phyloP scores from a whole-genome alignment of 2,113 vertebrate species.

The Proterorhinus semilunaris region DNA sequence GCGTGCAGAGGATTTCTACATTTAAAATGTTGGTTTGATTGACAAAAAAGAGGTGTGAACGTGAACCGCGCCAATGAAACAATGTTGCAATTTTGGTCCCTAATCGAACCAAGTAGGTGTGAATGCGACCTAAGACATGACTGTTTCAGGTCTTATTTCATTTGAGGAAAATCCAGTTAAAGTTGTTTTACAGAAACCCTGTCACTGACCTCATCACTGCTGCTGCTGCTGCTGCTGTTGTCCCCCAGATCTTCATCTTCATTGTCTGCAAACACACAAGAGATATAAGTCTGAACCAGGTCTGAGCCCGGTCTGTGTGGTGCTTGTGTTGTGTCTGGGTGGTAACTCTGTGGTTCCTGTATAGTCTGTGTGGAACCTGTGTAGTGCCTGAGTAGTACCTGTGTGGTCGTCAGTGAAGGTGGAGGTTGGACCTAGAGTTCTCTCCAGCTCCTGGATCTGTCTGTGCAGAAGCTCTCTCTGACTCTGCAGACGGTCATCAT shows the following conservation, averaged over 20 bases:
- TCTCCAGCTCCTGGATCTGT: slow-evolving; percentile 3
- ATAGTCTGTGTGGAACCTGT: not conserved
- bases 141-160: slow-evolving; percentile 1
- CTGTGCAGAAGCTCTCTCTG: not conserved
- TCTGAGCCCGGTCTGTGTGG: not conserved
- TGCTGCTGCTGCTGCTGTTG: slow-evolving; percentile 19
- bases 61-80: no score
- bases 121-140: not conserved
- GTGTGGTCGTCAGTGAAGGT: not conserved
- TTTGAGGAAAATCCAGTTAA: no score
- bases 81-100: no score
- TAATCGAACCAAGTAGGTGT: no score
- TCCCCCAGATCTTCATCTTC: not conserved
- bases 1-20: no score
- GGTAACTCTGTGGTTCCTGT: no score
- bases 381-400: not conserved
- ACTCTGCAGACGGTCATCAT: not conserved
- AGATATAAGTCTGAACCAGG: not conserved
- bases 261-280: slow-evolving; percentile 17
- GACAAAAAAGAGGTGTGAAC: no score
- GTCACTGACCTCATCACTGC: slow-evolving; percentile 56
- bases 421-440: not conserved
- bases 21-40: no score
- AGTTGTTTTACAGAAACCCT: no score
- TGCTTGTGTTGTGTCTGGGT: no score